phyloP scores from a whole-genome alignment of 2,113 vertebrate genomes.

The Scalopus aquaticus region DNA sequence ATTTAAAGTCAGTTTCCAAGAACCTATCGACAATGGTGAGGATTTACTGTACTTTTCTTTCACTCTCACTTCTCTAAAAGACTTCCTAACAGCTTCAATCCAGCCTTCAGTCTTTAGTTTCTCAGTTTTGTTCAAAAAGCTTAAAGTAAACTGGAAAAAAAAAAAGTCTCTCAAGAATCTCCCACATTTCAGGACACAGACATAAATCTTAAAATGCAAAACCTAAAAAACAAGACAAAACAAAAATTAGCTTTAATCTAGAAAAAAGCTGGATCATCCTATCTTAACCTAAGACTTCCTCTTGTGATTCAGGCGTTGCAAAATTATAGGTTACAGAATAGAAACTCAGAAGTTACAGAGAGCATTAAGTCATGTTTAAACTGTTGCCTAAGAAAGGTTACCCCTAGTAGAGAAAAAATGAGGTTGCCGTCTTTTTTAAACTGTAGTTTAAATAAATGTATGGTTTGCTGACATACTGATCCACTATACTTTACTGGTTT shows the following conservation, averaged over 20 bases:
- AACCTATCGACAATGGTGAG: neutral
- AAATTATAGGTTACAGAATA: constrained; percentile 44
- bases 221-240: neutral
- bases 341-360: neutral
- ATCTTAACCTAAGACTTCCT: neutral
- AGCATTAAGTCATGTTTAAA: neutral
- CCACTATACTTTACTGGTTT: neutral
- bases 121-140: constrained; percentile 27
- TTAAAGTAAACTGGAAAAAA: neutral
- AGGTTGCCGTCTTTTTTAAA: neutral
- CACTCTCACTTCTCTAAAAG: neutral
- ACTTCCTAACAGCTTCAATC: neutral
- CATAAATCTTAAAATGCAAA: constrained; percentile 14
- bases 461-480: neutral
- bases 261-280: constrained; percentile 12
- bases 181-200: neutral
- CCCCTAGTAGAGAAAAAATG: neutral
- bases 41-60: neutral
- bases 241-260: constrained; percentile 22
- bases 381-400: neutral
- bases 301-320: neutral
- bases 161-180: neutral
- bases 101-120: neutral
- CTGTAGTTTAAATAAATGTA: neutral
- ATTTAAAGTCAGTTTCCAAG: no score